A percentile compares a stretch with the other conserved stretches of the same genome.
phyloP scores from a whole-genome alignment of 1,140 invertebrate genomes.

The Dinoponera quadriceps region DNA sequence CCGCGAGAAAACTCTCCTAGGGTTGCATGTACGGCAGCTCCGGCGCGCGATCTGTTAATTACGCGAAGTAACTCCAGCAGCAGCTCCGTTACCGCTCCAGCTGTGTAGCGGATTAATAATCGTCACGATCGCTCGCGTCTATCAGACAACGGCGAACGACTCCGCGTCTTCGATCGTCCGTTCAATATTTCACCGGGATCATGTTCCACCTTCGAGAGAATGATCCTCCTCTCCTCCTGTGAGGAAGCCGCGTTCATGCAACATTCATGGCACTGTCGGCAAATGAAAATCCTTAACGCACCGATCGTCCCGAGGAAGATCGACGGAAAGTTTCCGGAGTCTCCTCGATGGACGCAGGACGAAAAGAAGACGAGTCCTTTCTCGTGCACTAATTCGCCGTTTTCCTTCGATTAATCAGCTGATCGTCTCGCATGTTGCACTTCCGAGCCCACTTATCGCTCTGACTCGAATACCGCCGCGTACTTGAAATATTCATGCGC shows the following conservation, averaged over 20 bases:
- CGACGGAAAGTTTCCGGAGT: background rate
- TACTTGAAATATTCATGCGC: constrained; percentile 43
- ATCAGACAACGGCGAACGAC: background rate
- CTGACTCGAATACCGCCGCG: background rate
- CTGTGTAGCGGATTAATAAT: constrained; percentile 3
- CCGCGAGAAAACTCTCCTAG: too few relatives aligned
- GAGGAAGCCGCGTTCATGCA: constrained; percentile 18
- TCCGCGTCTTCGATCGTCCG: constrained; percentile 4
- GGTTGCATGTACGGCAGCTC: too few relatives aligned
- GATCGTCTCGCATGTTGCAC: background rate
- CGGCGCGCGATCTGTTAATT: constrained; percentile 32
- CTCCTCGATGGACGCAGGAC: background rate
- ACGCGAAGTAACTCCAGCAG: background rate
- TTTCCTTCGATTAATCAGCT: too few relatives aligned
- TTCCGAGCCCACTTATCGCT: background rate
- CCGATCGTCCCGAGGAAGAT: background rate
- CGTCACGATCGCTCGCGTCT: background rate
- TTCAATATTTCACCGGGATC: constrained; percentile 2
- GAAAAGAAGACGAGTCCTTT: background rate
- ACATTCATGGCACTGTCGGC: constrained; percentile 33
- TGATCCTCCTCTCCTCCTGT: constrained; percentile 6
- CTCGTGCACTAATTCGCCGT: constrained; percentile 6
- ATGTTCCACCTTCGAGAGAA: constrained; percentile 20
- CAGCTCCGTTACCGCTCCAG: constrained; percentile 4
- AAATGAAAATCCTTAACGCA: constrained; percentile 46